Conservation (phyloP, 2,113 vertebrate species). For the Perca flavescens region DNA sequence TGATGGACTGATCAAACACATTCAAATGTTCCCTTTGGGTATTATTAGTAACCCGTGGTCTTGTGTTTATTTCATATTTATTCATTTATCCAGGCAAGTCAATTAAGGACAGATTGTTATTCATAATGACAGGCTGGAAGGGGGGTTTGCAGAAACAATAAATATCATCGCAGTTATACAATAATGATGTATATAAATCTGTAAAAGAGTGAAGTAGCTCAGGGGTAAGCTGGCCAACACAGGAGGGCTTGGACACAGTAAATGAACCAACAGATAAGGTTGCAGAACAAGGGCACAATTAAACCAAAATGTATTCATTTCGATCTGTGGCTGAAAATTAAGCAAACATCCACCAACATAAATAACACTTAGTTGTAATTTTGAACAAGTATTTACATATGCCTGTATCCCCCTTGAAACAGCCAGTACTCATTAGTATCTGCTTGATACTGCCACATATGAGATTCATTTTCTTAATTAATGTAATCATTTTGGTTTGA, state of each 20-base stretch:
- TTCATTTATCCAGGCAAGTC: conserved; percentile 40
- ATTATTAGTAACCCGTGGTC: conserved; percentile 69
- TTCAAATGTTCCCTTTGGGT: conserved; percentile 57
- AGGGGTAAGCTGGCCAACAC: background rate
- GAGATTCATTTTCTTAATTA: too few species aligned
- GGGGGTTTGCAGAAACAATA: background rate
- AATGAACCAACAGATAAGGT: background rate
- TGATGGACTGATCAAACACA: conserved; percentile 43
- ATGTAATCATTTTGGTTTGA: too few species aligned
- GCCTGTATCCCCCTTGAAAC: too few species aligned
- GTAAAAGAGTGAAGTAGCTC: conserved; percentile 22
- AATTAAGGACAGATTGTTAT: conserved; percentile 31
- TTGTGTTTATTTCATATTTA: conserved; percentile 43
- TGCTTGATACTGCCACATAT: too few species aligned
- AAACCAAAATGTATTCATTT: background rate
- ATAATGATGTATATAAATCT: conserved; percentile 7
- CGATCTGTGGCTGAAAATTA: too few species aligned
- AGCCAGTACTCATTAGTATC: too few species aligned
- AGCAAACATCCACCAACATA: too few species aligned
- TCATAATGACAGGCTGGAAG: conserved; percentile 1
- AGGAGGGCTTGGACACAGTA: conserved; percentile 3
- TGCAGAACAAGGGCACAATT: background rate
- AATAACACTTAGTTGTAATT: too few species aligned
- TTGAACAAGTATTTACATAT: too few species aligned
- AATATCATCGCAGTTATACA: background rate